Percentiles rank a stretch among this genome's conserved stretches.
Conservation (phyloP, 2,888 invertebrate genomes). For the Tholera decimalis region DNA sequence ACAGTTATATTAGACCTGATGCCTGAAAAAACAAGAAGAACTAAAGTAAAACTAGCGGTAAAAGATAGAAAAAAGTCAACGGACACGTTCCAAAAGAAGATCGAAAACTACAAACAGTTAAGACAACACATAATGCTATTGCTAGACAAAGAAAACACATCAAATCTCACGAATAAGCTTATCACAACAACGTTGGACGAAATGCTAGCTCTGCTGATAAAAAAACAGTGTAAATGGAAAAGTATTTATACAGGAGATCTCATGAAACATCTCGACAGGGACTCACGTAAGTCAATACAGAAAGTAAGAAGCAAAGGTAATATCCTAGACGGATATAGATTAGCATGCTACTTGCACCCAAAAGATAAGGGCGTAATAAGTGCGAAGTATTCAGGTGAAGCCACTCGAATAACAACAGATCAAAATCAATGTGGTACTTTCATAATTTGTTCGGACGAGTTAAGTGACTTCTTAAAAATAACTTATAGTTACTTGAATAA, state of each 20-base stretch:
- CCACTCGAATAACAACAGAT: too few relatives aligned
- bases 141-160: slow-evolving; percentile 74
- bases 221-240: slow-evolving; percentile 74
- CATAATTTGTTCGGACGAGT: slow-evolving; percentile 77
- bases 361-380: slow-evolving; percentile 2
- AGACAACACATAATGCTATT: slow-evolving; percentile 71
- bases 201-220: slow-evolving; percentile 73
- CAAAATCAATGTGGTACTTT: slow-evolving; percentile 68
- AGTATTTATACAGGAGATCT: slow-evolving; percentile 24
- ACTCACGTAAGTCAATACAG: slow-evolving; percentile 22
- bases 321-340: slow-evolving; percentile 10
- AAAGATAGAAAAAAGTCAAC: slow-evolving; percentile 7
- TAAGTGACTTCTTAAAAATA: slow-evolving; percentile 71
- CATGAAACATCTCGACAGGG: slow-evolving; percentile 13
- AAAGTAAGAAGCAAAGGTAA: slow-evolving; percentile 50
- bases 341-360: slow-evolving; percentile 9
- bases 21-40: slow-evolving; percentile 51
- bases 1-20: slow-evolving; percentile 78
- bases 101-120: slow-evolving; percentile 76
- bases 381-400: too few relatives aligned
- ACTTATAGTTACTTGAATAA: slow-evolving; percentile 75
- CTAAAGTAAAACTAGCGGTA: neutral
- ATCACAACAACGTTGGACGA: slow-evolving; percentile 77
- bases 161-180: slow-evolving; percentile 71
- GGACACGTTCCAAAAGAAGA: slow-evolving; percentile 61